Conservation (phyloP, 2,113 vertebrate species). For the Balaenoptera acutorostrata region DNA sequence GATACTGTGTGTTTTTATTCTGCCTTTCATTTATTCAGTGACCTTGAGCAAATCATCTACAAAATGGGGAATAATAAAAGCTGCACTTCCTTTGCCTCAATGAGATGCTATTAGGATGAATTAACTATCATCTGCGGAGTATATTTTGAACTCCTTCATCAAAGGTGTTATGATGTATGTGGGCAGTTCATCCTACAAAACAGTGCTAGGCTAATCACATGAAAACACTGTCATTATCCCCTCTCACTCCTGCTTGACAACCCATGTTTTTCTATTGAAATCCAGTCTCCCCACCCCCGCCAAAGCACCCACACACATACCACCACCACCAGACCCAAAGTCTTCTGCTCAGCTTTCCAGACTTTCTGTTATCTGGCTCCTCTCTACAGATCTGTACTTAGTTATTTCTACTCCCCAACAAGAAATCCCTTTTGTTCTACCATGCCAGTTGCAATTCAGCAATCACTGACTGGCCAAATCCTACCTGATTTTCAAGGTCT, state of each 20-base stretch:
- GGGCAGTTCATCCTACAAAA: slow-evolving; percentile 34
- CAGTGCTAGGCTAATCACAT: slow-evolving; percentile 28
- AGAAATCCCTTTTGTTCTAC: slow-evolving; percentile 11
- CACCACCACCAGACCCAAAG: background rate
- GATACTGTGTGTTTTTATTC: slow-evolving; percentile 40
- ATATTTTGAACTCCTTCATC: slow-evolving; percentile 36
- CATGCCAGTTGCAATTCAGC: background rate
- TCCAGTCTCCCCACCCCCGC: background rate
- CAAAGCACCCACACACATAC: background rate
- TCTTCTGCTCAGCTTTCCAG: background rate
- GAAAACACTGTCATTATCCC: slow-evolving; percentile 16
- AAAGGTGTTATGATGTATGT: slow-evolving; percentile 37
- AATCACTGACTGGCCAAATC: background rate
- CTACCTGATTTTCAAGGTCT: slow-evolving; percentile 34
- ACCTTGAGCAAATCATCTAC: slow-evolving; percentile 42
- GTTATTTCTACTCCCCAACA: background rate
- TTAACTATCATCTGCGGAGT: slow-evolving; percentile 41
- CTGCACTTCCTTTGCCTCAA: slow-evolving; percentile 36
- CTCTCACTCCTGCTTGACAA: slow-evolving; percentile 15
- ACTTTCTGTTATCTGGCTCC: background rate
- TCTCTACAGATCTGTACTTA: background rate
- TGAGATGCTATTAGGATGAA: slow-evolving; percentile 58
- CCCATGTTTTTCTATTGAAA: slow-evolving; percentile 28
- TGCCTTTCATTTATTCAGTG: slow-evolving; percentile 48
- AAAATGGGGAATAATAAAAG: slow-evolving; percentile 52